Base-by-base conservation (phyloP, 1,140 invertebrate genomes). In the Mercenaria mercenaria region DNA sequence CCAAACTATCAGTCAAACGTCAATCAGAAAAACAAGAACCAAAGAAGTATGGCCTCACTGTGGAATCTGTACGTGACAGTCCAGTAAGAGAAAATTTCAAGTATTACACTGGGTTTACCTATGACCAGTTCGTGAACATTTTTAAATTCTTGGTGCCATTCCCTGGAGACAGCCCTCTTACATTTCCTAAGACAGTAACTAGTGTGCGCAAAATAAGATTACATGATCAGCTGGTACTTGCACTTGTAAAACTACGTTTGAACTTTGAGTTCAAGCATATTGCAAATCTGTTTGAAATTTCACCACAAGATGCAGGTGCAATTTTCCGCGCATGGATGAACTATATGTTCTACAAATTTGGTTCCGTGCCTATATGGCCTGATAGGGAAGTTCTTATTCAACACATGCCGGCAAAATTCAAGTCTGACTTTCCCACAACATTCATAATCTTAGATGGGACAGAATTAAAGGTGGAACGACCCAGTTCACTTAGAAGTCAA, bases 401-500 rank as follows among this genome's bases (percentile, higher is more conserved):
- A 11, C 23, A 90, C 18, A 92, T 90, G 84, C 83, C 88, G 20
- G 26, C 15, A 37, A 85, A 90, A 26, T 87, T 61, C 23, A 91
- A 77, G 61, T 41, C 82, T 67, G 61, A 90, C 29, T 88, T 91
- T 84, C 79, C 59, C 32, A 83, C 34, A 29, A 67, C 67, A 13
- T 20, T 92, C 6, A 61, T 82, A 23, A 90, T 92, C n/a, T 52
- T 92, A 29, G 89, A 92, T 88, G 83, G 84, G 10, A 92, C 91
- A 26, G 85, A 92, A 64, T 47, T 89, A 43, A 91, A 91, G 41
- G 72, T 87, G 39, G 67, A 92, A 90, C 39, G 26, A 59, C 79
- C 85, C 59, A 74, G 26, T n/a, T 50, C 64, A 23, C 2, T 89
- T 41, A 29, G 64, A 26, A 3, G 52, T 18, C 91, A 91, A 85